Base-by-base conservation (phyloP, 2,888 invertebrate genomes). In the Steinernema hermaphroditum region DNA sequence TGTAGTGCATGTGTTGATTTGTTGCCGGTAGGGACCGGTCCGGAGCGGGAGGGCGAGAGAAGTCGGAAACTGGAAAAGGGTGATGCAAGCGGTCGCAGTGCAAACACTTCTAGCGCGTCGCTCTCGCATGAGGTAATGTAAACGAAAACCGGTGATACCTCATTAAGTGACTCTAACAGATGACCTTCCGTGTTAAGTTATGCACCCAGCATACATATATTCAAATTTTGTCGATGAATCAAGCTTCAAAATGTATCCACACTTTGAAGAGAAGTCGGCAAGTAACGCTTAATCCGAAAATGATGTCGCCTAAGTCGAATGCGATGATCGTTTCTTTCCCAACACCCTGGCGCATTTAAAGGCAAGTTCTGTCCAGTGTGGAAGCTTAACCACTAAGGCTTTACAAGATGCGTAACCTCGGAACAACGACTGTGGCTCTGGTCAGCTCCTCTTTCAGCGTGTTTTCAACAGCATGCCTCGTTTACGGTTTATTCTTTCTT, bases 121-220 rank as follows among this genome's bases (percentile, higher is more conserved):
- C 22, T 27, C 22, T 29, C 62, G 62, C 62, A 29, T 32, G 29
- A 62, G 62, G 32, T 62, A 62, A 34, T 62, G 62, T n/a, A 62
- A 62, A 62, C 62, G 62, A 62, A 62, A 32, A 62, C 62, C 62
- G 62, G 62, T 32, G 62, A 62, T 62, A 62, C 62, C 34, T 62
- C 62, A 62, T 62, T 62, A 62, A 62, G 62, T 16, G 22, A 54
- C 24, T 54, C 54, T 8, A 27, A 8, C 12, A 32, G 32, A 24
- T 62, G 62, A 62, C 62, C 62, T 62, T 32, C 32, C 32, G 62
- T 16, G 37, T 37, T 37, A 37, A 37, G 37, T n/a, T n/a, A 37
- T 37, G 6, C 37, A 37, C 37, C n/a, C n/a, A n/a, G n/a, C n/a
- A n/a, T n/a, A n/a, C n/a, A n/a, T n/a, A n/a, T n/a, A n/a, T n/a